These are phyloP conservation scores for Heliconius sara DNA, from an alignment of 2,888 invertebrate species.

Conservation along the genomic window DNA sequence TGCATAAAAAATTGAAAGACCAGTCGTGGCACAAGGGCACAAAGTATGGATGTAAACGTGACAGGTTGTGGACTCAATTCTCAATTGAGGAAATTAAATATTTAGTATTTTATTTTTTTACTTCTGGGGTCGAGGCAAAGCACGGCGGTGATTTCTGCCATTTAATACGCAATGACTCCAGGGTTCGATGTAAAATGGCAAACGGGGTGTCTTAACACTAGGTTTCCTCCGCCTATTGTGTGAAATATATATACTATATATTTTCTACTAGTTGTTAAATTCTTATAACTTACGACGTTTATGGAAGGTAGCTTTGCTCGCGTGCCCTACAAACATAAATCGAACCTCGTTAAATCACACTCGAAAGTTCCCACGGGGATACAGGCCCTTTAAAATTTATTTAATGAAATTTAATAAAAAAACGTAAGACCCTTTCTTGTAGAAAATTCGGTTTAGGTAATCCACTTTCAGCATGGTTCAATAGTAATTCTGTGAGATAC, in stretches of 20 bases:
- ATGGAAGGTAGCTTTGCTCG: constrained; percentile 55
- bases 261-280: not conserved
- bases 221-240: no score
- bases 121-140: no score
- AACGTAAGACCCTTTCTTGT: constrained; percentile 27
- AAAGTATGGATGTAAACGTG: no score
- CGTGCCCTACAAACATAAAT: constrained; percentile 72
- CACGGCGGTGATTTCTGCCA: no score
- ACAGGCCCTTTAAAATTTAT: constrained; percentile 67
- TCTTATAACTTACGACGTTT: constrained; percentile 45
- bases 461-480: constrained; percentile 5
- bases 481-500: not conserved
- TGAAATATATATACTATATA: not conserved
- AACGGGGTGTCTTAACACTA: no score
- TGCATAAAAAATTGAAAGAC: no score
- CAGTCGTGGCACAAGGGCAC: no score
- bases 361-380: constrained; percentile 68
- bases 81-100: no score
- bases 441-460: constrained; percentile 32
- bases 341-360: constrained; percentile 73
- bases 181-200: no score
- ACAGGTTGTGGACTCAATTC: no score
- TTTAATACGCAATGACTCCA: no score
- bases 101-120: no score
- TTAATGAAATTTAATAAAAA: constrained; percentile 57